A percentile compares a stretch with the other conserved stretches of the same genome.
Evolutionary conservation across 2,888 invertebrate genomes (phyloP).

Genomic region (Phyllotreta striolata): DNA sequence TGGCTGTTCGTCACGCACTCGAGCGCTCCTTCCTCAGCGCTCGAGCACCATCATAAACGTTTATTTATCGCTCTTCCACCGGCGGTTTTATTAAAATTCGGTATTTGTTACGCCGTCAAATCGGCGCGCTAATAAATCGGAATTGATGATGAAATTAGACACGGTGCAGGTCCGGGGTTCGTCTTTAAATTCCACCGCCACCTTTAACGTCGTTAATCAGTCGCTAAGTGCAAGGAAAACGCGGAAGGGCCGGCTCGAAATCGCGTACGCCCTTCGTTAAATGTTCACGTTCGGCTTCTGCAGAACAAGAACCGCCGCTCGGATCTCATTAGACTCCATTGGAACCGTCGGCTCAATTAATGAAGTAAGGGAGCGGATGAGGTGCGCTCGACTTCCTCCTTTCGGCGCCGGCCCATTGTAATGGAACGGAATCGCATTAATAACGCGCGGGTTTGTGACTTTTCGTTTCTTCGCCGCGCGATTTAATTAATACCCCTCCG

Average conservation of each 20-base stretch:
- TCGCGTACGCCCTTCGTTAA: constrained; percentile 53
- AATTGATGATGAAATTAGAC: not conserved
- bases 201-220: constrained; percentile 21
- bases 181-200: not conserved
- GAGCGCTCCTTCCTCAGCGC: constrained; percentile 35
- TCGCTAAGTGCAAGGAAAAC: too few relatives aligned
- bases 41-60: constrained; percentile 38
- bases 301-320: constrained; percentile 50
- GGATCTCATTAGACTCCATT: constrained; percentile 55
- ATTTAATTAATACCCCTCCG: too few relatives aligned
- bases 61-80: constrained; percentile 20
- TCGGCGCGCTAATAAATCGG: not conserved
- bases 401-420: constrained; percentile 13
- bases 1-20: constrained; percentile 48
- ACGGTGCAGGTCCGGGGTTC: not conserved
- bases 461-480: too few relatives aligned
- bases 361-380: constrained; percentile 38
- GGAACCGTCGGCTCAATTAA: constrained; percentile 54
- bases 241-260: too few relatives aligned
- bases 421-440: not conserved
- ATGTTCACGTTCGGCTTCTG: constrained; percentile 56
- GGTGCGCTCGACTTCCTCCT: constrained; percentile 23
- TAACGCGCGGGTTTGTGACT: too few relatives aligned
- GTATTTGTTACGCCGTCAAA: constrained; percentile 18
- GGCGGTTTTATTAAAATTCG: constrained; percentile 42